A percentile compares a stretch with the other conserved stretches of the same genome.
Conservation (phyloP, 2,113 vertebrate species). For the Cranoglanis bouderius region DNA sequence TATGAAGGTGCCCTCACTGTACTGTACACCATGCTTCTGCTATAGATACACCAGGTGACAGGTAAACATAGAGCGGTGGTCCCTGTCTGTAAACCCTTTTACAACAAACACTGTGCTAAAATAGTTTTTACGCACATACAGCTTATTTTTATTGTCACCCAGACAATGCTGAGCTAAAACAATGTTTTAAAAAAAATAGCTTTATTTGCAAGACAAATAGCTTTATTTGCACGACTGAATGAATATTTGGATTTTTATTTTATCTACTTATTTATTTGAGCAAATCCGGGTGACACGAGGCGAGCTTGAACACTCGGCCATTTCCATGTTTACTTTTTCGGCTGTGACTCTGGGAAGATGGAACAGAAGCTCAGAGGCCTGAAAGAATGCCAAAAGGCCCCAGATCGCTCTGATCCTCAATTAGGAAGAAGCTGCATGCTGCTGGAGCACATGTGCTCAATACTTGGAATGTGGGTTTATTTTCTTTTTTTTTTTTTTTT, state of each 20-base stretch:
- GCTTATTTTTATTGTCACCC: not conserved
- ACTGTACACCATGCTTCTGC: not conserved
- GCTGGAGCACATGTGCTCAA: not conserved
- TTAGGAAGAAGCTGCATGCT: slow-evolving; percentile 29
- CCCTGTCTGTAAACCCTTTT: not conserved
- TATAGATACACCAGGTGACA: not conserved
- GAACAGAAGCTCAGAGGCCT: slow-evolving; percentile 48
- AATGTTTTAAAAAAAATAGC: not conserved
- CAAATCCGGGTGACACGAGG: not conserved
- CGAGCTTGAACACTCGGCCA: slow-evolving; percentile 6
- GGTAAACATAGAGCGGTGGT: not conserved
- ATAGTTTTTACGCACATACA: not conserved
- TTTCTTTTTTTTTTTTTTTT: too few species aligned
- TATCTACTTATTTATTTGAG: too few species aligned
- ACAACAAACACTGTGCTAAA: not conserved
- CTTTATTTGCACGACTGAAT: not conserved
- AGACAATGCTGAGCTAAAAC: not conserved
- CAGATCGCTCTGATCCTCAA: slow-evolving; percentile 41
- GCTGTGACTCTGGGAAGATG: slow-evolving; percentile 42
- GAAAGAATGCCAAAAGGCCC: slow-evolving; percentile 38
- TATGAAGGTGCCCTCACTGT: not conserved
- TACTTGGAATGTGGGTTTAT: not conserved
- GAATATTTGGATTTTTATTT: not conserved
- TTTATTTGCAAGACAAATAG: not conserved
- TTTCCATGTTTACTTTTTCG: slow-evolving; percentile 44